phyloP scores from a whole-genome alignment of 2,113 vertebrate species.

The Hypocryptadius cinnamomeus region DNA sequence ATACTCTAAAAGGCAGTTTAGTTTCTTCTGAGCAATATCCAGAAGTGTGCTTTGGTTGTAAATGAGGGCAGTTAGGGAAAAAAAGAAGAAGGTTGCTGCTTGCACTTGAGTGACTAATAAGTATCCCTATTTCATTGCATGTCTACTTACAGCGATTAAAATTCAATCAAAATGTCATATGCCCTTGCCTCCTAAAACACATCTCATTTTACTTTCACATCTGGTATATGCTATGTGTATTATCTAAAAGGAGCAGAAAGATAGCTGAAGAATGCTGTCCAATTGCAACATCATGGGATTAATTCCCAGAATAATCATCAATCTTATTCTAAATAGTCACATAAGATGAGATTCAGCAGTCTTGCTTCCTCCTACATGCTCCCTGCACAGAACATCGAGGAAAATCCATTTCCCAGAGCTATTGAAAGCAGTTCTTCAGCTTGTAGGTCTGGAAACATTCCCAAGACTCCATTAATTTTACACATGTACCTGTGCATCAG shows the following conservation, averaged over 20 bases:
- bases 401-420: neutral
- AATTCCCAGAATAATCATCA: constrained; percentile 3
- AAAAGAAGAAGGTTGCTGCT: neutral
- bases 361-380: neutral
- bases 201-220: constrained; percentile 36
- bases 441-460: neutral
- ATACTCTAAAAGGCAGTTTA: neutral
- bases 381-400: neutral
- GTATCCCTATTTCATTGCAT: constrained; percentile 23
- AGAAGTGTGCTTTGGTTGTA: neutral
- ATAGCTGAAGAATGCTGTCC: constrained; percentile 1
- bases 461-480: neutral
- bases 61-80: neutral
- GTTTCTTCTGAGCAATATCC: neutral
- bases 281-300: constrained; percentile 15
- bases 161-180: constrained; percentile 22
- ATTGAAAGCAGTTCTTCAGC: neutral
- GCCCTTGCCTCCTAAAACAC: neutral
- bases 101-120: constrained; percentile 24
- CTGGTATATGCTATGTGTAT: neutral
- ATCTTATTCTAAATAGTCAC: constrained; percentile 20
- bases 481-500: constrained; percentile 61
- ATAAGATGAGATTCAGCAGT: neutral
- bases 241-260: constrained; percentile 6
- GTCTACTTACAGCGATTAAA: constrained; percentile 38